Evolutionary conservation across 2,113 vertebrate species (phyloP), one percentile per base, ranked within the genome.

Genomic region (Pithys albifrons): DNA sequence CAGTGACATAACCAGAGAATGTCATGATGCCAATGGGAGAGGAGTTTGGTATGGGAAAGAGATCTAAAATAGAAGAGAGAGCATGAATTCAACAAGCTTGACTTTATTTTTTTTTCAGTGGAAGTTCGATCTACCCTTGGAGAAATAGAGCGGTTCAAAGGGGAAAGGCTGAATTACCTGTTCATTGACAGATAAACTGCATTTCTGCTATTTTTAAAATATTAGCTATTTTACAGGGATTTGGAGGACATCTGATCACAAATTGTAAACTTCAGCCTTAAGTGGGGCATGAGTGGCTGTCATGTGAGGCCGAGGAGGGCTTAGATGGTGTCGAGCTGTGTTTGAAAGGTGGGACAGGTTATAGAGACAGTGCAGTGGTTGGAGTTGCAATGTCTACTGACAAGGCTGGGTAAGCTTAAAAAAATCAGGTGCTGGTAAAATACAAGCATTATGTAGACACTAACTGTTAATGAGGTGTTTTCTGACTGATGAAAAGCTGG

Each of bases 391-490:
- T 55, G 45, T 61, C 70, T 76, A 25, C 74, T 79, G 81, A 81
- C 66, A 79, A 39, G 72, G 41, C 80, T 92, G 81, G 45, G n/a
- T 73, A 82, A 85, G 84, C 65, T 72, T 74, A 87, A 77, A 94
- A 94, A 94, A 95, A 94, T 89, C 93, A 91, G 75, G 80, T 85
- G 90, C 33, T 87, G 71, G 76, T 91, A 84, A 95, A 96, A 89
- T 73, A 55, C 45, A 70, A 31, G 54, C 52, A 61, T 91, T 96
- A 93, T 88, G 65, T 71, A 79, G 91, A 86, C 67, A 37, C 81
- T 71, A 86, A 90, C 94, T 88, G 78, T 84, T 97, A 97, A 97
- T 94, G 96, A 97, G 66, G 93, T 88, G 78, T 66, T 97, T 89
- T 89, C 72, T 90, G 83, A 97, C 73, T 94, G 91, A 51, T 94